Evolutionary conservation across 2,113 vertebrate species (phyloP), one percentile per base, ranked within the genome.

Genomic region (Dromiciops gliroides): DNA sequence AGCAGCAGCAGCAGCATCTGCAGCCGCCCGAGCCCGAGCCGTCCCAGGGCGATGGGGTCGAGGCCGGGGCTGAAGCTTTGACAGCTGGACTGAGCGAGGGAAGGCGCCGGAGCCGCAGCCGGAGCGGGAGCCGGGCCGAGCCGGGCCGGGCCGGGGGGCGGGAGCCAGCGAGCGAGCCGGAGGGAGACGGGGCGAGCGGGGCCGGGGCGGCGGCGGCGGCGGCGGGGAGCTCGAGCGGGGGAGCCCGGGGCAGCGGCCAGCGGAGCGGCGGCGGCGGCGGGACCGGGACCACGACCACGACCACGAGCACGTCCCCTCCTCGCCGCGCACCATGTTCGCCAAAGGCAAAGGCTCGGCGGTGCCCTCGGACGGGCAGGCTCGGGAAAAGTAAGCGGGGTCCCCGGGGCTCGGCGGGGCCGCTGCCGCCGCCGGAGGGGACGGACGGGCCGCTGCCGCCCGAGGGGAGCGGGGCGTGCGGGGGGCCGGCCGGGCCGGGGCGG

Each of bases 281-380:
- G 96, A 93, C 96, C 94, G 96, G 94, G n/a, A 97, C 94, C 94
- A 95, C 92, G 92, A 96, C 96, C 96, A n/a, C 95, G 94, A 50
- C 94, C 95, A 9, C 95, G 95, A 44, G 89, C 90, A 91, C 95
- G 97, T 95, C 97, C 95, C 95, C 91, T 97, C 95, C 95, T 97
- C 97, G 88, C 97, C 95, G 97, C 98, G 96, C 96, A 99, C 97
- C 98, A 99, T 99, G 99, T 99, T 99, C 98, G 99, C 99, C 95
- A 99, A 99, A 99, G 99, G 99, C 98, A 99, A 99, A 99, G 99
- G 99, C 98, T 99, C 99, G 97, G 99, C 99, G 98, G 99, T 99
- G 99, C 99, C 99, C 96, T 99, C 99, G 98, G 99, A 99, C 98
- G 99, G 99, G 97, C 99, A 99, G 97, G 99, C 99, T 96, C 99